Base-by-base conservation (phyloP, 1,140 invertebrate species). In the Scylla paramamosain region DNA sequence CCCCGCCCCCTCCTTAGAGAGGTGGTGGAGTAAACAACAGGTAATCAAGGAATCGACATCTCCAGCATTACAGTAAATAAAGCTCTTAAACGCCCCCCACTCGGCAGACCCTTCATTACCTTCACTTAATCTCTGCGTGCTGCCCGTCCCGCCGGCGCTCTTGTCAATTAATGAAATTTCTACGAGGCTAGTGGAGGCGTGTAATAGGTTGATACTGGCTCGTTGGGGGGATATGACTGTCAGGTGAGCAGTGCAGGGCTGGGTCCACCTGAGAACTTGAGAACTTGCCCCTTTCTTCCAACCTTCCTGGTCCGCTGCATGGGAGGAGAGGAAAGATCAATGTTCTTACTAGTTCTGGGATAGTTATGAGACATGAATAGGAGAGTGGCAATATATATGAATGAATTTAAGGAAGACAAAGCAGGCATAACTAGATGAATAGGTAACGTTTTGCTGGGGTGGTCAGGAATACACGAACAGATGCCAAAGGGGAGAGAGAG, bases 61-160 rank as follows among this genome's bases (percentile, higher is more conserved):
- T 89, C 32, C 31, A 45, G 32, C 32, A 89, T 52, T 77, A 77
- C 87, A 89, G 48, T 52, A 88, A 45, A 88, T 89, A 52, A 46
- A 89, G 87, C 87, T 2, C 32, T 52, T 39, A 52, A 45, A 45
- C 48, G 32, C 39, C 32, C 87, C 39, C 87, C 16, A 46, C 87
- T 25, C 29, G 20, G 7, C 32, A 2, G 39, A 88, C 31, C 86
- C 45, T 10, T 39, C 32, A 48, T 48, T 45, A 88, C 32, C 32
- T 12, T 28, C 87, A 48, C n/a, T 88, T 88, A 88, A 88, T 29
- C 32, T 45, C 39, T 14, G 20, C 39, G 6, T 46, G 45, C 86
- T 32, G 31, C 28, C 86, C 86, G 7, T n/a, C 45, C 86, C 20
- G 7, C n/a, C 29, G 12, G n/a, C 45, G 32, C 86, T 28, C 45